Evolutionary conservation across 2,888 invertebrate species (phyloP).

Genomic region (Pherbina coryleti): DNA sequence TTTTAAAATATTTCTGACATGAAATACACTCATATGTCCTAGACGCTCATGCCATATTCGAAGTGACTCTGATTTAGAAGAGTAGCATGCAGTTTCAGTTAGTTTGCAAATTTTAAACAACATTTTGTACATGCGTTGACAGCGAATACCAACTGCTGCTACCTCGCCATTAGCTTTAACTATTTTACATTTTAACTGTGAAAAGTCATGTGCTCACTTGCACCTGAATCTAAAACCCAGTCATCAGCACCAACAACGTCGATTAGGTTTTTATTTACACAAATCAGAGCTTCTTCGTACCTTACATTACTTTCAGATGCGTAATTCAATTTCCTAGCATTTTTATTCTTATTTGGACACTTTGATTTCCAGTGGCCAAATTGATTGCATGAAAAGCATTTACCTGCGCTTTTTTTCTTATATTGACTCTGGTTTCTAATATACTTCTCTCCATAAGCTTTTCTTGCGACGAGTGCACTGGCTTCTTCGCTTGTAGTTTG

Average conservation of each 20-base stretch:
- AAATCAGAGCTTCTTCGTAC: conserved; percentile 26
- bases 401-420: conserved; percentile 9
- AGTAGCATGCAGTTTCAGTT: conserved; percentile 10
- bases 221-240: conserved; percentile 38
- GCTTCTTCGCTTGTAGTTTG: background rate
- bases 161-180: conserved; percentile 20
- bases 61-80: conserved; percentile 16
- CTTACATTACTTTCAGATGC: conserved; percentile 1
- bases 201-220: conserved; percentile 37
- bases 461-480: conserved; percentile 20
- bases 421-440: conserved; percentile 20
- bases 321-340: conserved; percentile 4
- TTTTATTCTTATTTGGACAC: conserved; percentile 29
- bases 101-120: conserved; percentile 8
- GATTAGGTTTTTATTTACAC: conserved; percentile 14
- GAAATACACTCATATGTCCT: conserved; percentile 30
- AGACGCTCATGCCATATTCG: conserved; percentile 30
- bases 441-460: background rate
- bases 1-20: conserved; percentile 24
- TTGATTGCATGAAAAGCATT: conserved; percentile 34
- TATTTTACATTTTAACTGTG: conserved; percentile 33
- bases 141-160: conserved; percentile 28
- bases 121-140: conserved; percentile 30
- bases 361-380: conserved; percentile 33
- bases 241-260: conserved; percentile 19